These are phyloP conservation scores for Lobophora halterata DNA, from an alignment of 2,888 invertebrate genomes.

Conservation along the genomic window DNA sequence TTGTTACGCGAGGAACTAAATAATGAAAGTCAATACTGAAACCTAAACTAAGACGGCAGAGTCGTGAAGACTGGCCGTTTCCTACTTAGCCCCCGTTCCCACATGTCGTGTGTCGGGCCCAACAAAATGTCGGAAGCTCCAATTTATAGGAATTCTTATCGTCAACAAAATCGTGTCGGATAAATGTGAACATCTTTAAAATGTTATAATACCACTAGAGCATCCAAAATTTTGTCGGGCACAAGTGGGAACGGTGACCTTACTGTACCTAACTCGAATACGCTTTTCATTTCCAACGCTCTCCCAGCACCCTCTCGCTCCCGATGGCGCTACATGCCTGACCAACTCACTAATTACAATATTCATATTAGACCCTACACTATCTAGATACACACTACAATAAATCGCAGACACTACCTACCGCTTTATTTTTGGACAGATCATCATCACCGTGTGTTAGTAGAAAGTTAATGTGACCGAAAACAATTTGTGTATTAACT, in stretches of 20 bases:
- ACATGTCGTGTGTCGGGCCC: neutral
- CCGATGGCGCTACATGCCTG: slow-evolving; percentile 30
- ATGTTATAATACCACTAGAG: too few relatives aligned
- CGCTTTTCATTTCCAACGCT: neutral
- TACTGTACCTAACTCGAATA: too few relatives aligned
- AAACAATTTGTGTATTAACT: slow-evolving; percentile 43
- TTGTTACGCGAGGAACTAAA: slow-evolving; percentile 53
- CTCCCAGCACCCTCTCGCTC: slow-evolving; percentile 4
- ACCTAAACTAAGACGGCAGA: slow-evolving; percentile 28
- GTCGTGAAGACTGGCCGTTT: slow-evolving; percentile 1
- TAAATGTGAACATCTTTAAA: too few relatives aligned
- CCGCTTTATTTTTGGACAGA: slow-evolving; percentile 65
- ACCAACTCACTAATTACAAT: slow-evolving; percentile 40
- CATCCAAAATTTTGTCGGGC: too few relatives aligned
- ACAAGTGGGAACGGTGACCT: too few relatives aligned
- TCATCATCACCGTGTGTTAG: slow-evolving; percentile 60
- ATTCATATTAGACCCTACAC: slow-evolving; percentile 44
- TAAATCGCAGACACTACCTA: slow-evolving; percentile 39
- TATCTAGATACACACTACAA: slow-evolving; percentile 40
- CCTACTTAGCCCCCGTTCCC: too few relatives aligned
- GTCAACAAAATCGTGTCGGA: too few relatives aligned
- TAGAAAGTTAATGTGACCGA: slow-evolving; percentile 45
- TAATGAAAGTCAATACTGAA: slow-evolving; percentile 61
- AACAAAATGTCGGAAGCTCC: neutral
- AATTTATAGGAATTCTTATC: too few relatives aligned